Conservation (phyloP, 2,888 invertebrate genomes). For the Idaea straminata region DNA sequence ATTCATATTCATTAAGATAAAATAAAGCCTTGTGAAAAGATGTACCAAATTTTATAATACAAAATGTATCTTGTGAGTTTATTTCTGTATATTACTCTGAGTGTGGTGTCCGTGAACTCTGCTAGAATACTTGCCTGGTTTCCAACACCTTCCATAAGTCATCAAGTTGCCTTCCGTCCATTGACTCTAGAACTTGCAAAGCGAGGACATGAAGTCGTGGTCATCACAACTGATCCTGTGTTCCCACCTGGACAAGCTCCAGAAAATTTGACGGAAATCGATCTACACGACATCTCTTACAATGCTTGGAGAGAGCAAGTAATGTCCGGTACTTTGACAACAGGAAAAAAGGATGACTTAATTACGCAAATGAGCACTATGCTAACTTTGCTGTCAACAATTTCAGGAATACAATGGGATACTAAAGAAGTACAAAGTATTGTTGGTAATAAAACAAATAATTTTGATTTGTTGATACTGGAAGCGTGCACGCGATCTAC, state of each 20-base stretch:
- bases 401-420: neutral
- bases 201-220: slow-evolving; percentile 39
- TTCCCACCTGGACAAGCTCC: slow-evolving; percentile 32
- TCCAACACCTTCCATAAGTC: slow-evolving; percentile 42
- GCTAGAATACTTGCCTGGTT: slow-evolving; percentile 30
- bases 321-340: slow-evolving; percentile 7
- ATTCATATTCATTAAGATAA: neutral
- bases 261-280: slow-evolving; percentile 44
- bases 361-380: neutral
- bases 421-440: slow-evolving; percentile 8
- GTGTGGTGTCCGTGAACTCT: neutral
- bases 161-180: slow-evolving; percentile 40
- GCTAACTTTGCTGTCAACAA: neutral
- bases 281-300: slow-evolving; percentile 43
- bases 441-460: slow-evolving; percentile 11
- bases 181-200: slow-evolving; percentile 37
- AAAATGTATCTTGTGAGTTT: neutral
- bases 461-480: slow-evolving; percentile 29
- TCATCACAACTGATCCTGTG: slow-evolving; percentile 40
- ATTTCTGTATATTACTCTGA: neutral
- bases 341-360: slow-evolving; percentile 17
- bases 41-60: neutral
- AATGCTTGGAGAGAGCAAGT: slow-evolving; percentile 25
- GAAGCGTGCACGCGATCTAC: slow-evolving; percentile 28
- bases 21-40: neutral